Percentiles rank a stretch among this genome's conserved stretches.
These are phyloP conservation scores for Orestias chungarensis DNA, from an alignment of 2,797 vertebrate genomes.

Conservation along the genomic window DNA sequence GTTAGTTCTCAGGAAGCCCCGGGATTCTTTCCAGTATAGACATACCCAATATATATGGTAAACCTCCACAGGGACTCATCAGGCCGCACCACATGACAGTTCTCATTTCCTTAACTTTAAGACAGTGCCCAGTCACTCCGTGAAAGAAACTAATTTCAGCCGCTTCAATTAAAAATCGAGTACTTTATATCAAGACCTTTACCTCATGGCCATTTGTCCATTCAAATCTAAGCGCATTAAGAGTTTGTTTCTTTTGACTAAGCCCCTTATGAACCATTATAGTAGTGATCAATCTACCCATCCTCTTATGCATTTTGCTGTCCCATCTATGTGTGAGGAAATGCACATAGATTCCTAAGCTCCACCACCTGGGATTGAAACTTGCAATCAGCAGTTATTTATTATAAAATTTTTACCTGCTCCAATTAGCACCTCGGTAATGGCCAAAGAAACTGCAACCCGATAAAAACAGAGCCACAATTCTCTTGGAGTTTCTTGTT, in stretches of 20 bases:
- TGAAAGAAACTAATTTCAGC: not conserved
- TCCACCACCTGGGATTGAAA: not conserved
- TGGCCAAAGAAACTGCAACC: not conserved
- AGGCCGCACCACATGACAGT: not conserved
- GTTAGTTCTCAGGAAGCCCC: no score
- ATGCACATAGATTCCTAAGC: not conserved
- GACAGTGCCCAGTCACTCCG: not conserved
- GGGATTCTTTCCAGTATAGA: not conserved
- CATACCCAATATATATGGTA: not conserved
- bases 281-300: not conserved
- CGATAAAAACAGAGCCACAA: not conserved
- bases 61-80: not conserved
- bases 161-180: not conserved
- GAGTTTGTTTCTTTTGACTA: not conserved
- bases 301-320: not conserved
- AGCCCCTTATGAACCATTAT: not conserved
- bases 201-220: not conserved
- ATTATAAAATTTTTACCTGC: not conserved
- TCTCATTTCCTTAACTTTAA: not conserved
- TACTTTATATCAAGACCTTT: not conserved
- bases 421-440: slow-evolving; percentile 1
- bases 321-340: not conserved
- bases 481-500: not conserved
- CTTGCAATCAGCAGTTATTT: not conserved
- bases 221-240: not conserved